phyloP scores from a whole-genome alignment of 2,113 vertebrate genomes.

The Nyctereutes procyonoides region DNA sequence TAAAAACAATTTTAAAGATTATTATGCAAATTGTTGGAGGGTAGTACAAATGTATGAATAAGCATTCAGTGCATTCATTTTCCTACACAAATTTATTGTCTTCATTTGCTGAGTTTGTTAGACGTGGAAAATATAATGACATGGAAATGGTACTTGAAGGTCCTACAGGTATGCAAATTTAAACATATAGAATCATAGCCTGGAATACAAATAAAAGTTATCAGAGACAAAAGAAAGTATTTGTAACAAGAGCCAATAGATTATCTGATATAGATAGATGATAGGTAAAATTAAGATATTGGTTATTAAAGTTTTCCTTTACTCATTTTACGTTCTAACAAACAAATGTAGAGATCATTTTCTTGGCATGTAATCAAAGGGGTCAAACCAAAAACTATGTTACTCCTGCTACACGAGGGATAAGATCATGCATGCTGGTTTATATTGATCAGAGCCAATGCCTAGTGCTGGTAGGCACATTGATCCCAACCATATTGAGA shows the following conservation, averaged over 20 bases:
- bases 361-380: not conserved
- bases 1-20: not conserved
- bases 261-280: not conserved
- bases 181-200: not conserved
- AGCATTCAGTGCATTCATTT: not conserved
- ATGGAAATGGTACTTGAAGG: not conserved
- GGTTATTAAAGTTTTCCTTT: not conserved
- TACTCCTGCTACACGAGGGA: not conserved
- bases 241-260: not conserved
- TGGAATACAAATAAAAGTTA: not conserved
- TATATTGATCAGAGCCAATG: not conserved
- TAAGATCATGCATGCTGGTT: not conserved
- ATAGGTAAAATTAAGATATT: not conserved
- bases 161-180: not conserved
- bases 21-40: not conserved
- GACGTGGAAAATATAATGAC: not conserved
- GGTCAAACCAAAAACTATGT: not conserved
- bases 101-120: not conserved
- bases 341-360: not conserved
- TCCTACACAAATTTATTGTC: not conserved
- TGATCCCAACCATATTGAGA: not conserved
- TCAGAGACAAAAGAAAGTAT: not conserved
- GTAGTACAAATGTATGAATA: not conserved
- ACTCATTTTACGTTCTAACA: not conserved
- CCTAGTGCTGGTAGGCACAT: not conserved